Base-by-base conservation (phyloP, 2,888 invertebrate species). In the Mermis nigrescens region DNA sequence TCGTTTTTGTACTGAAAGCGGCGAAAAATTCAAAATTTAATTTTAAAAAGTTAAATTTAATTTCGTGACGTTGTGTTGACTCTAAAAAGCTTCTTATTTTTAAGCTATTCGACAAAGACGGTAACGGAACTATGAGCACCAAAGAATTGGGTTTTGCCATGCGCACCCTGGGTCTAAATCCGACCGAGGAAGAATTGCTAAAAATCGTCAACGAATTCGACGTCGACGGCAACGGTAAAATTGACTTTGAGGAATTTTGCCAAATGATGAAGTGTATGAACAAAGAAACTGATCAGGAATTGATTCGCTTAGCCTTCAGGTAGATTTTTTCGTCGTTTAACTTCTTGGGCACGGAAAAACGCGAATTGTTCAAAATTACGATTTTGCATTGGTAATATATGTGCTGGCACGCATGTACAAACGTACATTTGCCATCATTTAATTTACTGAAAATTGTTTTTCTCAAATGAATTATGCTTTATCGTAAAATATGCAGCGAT, bases 181-280 rank as follows among this genome's bases (percentile, higher is more conserved):
- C 71, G 54, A 71, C 71, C 24, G 71, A 71, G 57, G 69, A 69
- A 48, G 69, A 69, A 56, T 60, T 69, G 27, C 63, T 69, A 29
- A 70, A 69, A 52, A 70, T 69, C 62, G 65, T 69, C 27, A 64
- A 63, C 22, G 55, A 63, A 59, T 71, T 70, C 59, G 71, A 71
- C 60, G 68, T 69, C n/a, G 71, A 71, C 61, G 71, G 71, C 26
- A 71, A 71, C 57, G 71, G 71, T 28, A 71, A 70, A 61, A 72
- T 71, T 59, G 71, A 71, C 60, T 71, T 72, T 57, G 67, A 63
- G 15, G 71, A 71, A 55, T 71, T 71, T 61, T 71, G 71, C 62
- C 67, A 68, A 66, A 69, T 68, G 68, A 71, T 70, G 71, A 70
- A 70, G 59, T 71, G 68, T 55, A 72, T 70, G 69, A 71, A 71